These are phyloP conservation scores for Meliscaeva auricollis DNA, from an alignment of 2,888 invertebrate genomes.

Conservation along the genomic window DNA sequence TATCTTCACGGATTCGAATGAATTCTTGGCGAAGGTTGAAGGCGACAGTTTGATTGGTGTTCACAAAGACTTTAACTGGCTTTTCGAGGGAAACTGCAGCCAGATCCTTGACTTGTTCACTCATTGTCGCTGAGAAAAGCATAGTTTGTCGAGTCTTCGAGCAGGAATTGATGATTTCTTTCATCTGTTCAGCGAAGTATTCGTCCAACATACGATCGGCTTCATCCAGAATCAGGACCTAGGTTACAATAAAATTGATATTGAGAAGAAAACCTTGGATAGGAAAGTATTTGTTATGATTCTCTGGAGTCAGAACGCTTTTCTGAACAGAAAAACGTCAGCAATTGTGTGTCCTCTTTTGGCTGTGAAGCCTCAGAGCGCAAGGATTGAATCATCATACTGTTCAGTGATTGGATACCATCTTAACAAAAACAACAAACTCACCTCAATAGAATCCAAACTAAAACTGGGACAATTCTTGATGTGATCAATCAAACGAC, in stretches of 20 bases:
- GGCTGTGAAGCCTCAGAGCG: conserved; percentile 81
- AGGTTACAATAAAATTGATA: not conserved
- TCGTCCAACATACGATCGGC: conserved; percentile 97
- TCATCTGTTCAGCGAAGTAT: conserved; percentile 99
- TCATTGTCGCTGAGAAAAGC: conserved; percentile 99
- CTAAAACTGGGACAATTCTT: conserved; percentile 97
- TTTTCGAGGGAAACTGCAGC: conserved; percentile 96
- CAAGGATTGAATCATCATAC: conserved; percentile 84
- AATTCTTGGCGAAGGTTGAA: conserved; percentile 98
- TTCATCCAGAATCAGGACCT: conserved; percentile 87
- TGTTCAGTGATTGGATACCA: not conserved
- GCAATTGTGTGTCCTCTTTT: conserved; percentile 40
- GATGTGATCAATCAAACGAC: conserved; percentile 98
- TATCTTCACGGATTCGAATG: conserved; percentile 94
- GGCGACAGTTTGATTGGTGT: conserved; percentile 98
- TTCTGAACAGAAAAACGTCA: conserved; percentile 71
- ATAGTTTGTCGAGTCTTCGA: conserved; percentile 96
- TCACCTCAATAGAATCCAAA: conserved; percentile 94
- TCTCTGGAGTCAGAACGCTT: conserved; percentile 78
- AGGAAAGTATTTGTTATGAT: not conserved
- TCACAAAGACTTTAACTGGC: conserved; percentile 97
- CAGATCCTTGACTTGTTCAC: conserved; percentile 98
- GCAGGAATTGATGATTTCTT: conserved; percentile 97
- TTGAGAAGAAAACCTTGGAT: not conserved
- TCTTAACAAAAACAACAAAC: conserved; percentile 56